Conservation (phyloP, 1,140 invertebrate species). For the Microplitis mediator region DNA sequence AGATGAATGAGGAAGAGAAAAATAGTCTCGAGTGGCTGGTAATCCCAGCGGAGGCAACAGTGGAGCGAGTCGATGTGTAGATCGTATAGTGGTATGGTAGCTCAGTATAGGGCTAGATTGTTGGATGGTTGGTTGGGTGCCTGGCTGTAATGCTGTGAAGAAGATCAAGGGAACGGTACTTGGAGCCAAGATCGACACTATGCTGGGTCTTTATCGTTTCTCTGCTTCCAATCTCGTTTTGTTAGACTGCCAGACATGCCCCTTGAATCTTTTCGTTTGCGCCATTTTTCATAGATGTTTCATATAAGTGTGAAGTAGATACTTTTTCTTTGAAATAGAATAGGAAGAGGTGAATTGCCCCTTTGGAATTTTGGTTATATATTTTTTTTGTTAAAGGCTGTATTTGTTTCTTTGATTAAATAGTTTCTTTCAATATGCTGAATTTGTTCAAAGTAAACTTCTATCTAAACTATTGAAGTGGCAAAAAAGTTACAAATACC, state of each 20-base stretch:
- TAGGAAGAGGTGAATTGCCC: neutral
- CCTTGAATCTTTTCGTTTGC: neutral
- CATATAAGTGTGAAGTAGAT: neutral
- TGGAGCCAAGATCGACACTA: constrained; percentile 4
- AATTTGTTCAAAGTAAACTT: no score
- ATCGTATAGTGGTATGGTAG: neutral
- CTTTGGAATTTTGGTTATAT: no score
- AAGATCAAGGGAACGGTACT: constrained; percentile 4
- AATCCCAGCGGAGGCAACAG: constrained; percentile 8
- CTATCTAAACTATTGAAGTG: no score
- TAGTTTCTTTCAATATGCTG: no score
- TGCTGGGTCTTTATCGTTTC: constrained; percentile 16
- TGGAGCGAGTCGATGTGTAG: no score
- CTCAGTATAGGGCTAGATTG: constrained; percentile 2
- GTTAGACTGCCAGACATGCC: neutral
- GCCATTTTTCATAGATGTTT: neutral
- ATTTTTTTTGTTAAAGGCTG: no score
- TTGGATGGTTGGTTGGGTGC: no score
- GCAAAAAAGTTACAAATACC: no score
- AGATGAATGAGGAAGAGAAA: neutral
- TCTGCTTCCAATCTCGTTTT: constrained; percentile 18
- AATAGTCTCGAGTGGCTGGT: constrained; percentile 22
- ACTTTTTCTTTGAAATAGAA: neutral
- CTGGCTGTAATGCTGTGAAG: no score
- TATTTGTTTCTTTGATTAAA: no score